A percentile compares a stretch with the other conserved stretches of the same genome.
Evolutionary conservation across 2,888 invertebrate species (phyloP).

Genomic region (Philaethria dido): DNA sequence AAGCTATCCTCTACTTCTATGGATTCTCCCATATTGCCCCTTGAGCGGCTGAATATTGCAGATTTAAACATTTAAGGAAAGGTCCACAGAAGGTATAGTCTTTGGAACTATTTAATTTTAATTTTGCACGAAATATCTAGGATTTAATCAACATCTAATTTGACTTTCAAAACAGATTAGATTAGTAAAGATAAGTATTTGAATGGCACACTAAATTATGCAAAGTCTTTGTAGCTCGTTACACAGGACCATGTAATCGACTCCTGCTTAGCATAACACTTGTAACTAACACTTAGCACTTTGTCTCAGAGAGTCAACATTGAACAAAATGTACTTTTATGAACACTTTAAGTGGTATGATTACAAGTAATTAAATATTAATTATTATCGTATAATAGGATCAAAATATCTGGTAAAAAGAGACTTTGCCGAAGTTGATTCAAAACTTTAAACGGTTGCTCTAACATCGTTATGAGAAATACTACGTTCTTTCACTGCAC

Average conservation of each 20-base stretch:
- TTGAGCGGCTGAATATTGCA: conserved; percentile 73
- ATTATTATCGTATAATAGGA: conserved; percentile 78
- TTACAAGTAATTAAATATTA: conserved; percentile 48
- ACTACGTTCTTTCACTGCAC: conserved; percentile 34
- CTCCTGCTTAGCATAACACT: conserved; percentile 35
- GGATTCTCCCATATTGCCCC: conserved; percentile 73
- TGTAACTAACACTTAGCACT: conserved; percentile 34
- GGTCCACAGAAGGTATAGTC: conserved; percentile 54
- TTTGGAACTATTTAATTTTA: conserved; percentile 66
- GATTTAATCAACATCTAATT: conserved; percentile 52
- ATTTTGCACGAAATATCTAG: conserved; percentile 67
- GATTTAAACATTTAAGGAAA: conserved; percentile 76
- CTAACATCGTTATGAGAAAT: conserved; percentile 69
- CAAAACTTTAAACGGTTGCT: conserved; percentile 73
- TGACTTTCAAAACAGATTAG: conserved; percentile 71
- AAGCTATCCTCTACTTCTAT: conserved; percentile 83
- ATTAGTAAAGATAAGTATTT: conserved; percentile 65
- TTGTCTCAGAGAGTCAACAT: conserved; percentile 33
- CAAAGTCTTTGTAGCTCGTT: conserved; percentile 38
- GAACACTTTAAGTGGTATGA: conserved; percentile 27
- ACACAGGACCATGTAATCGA: conserved; percentile 34
- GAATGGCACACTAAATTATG: conserved; percentile 67
- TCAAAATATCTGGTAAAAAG: conserved; percentile 71
- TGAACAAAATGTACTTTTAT: conserved; percentile 41
- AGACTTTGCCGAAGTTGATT: conserved; percentile 71